Conservation (phyloP, 2,888 invertebrate species). For the Drosophila macrospina region DNA sequence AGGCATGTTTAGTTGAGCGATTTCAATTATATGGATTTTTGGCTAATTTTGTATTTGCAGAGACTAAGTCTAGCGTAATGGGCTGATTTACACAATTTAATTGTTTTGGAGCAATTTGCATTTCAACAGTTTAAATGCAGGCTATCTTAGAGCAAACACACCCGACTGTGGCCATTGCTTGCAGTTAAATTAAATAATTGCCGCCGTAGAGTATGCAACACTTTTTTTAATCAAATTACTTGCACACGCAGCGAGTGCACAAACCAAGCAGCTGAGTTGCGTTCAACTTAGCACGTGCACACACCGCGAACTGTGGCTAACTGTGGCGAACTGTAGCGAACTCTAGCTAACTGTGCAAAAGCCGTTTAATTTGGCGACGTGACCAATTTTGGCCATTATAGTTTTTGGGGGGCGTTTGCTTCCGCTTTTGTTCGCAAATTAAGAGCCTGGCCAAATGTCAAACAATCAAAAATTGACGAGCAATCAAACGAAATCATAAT, state of each 20-base stretch:
- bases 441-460: constrained; percentile 61
- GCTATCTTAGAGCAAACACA: too few relatives aligned
- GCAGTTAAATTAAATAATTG: too few relatives aligned
- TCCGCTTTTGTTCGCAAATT: constrained; percentile 51
- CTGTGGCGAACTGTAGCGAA: not conserved
- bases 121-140: too few relatives aligned
- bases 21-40: too few relatives aligned
- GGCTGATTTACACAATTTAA: too few relatives aligned
- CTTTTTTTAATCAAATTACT: not conserved
- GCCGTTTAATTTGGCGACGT: constrained; percentile 17
- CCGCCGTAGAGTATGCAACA: constrained; percentile 39
- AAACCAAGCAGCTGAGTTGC: not conserved
- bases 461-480: constrained; percentile 46
- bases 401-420: constrained; percentile 11
- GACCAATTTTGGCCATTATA: constrained; percentile 8
- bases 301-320: too few relatives aligned
- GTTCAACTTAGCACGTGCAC: constrained; percentile 6
- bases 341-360: not conserved
- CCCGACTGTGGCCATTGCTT: too few relatives aligned
- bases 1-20: too few relatives aligned
- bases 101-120: too few relatives aligned
- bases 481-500: constrained; percentile 51
- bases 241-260: constrained; percentile 4
- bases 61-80: too few relatives aligned
- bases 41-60: too few relatives aligned